Conservation (phyloP, 2,797 vertebrate species). For the Sardinella longiceps region DNA sequence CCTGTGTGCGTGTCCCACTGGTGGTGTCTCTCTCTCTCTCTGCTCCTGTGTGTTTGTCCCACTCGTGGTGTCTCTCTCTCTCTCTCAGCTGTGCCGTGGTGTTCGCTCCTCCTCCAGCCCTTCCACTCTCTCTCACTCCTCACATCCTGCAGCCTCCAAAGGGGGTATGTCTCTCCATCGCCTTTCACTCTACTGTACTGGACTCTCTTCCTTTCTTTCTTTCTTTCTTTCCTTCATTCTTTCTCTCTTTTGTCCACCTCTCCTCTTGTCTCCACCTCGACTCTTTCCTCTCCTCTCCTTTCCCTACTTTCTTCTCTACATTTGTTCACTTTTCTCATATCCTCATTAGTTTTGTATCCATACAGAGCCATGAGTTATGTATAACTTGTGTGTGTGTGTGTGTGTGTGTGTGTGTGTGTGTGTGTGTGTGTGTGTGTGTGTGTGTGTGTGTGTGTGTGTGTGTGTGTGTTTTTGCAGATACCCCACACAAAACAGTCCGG, state of each 20-base stretch:
- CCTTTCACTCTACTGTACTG: not conserved
- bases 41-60: not conserved
- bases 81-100: conserved; percentile 48
- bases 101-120: conserved; percentile 54
- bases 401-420: not conserved
- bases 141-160: conserved; percentile 65
- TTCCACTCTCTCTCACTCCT: conserved; percentile 65
- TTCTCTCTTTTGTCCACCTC: conserved; percentile 56
- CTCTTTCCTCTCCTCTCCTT: not conserved
- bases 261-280: conserved; percentile 5
- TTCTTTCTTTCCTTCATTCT: not conserved
- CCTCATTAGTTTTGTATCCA: not conserved
- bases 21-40: conserved; percentile 19
- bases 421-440: not conserved
- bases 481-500: conserved; percentile 83
- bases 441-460: not conserved
- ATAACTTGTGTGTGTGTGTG: not conserved
- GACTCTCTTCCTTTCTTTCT: not conserved
- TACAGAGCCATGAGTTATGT: not conserved
- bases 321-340: not conserved
- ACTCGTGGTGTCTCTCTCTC: not conserved
- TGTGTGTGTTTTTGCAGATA: conserved; percentile 71
- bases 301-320: not conserved
- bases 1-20: not conserved
- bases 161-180: conserved; percentile 56